These are phyloP conservation scores for Ernsta delagoae DNA, from an alignment of 2,888 invertebrate genomes.

Conservation along the genomic window DNA sequence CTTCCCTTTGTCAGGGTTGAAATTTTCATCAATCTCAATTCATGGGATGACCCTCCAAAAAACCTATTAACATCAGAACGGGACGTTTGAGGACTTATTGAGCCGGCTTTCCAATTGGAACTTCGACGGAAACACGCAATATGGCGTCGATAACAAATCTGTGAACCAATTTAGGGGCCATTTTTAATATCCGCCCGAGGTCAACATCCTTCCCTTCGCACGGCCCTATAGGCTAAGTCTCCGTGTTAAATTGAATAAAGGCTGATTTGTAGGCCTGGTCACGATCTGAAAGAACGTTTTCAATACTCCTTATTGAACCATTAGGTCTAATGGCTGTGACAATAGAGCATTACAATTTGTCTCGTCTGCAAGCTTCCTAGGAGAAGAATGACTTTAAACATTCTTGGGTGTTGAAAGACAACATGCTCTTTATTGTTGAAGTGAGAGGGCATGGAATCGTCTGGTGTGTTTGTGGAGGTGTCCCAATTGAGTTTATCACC, in stretches of 20 bases:
- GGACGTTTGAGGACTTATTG: conserved; percentile 55
- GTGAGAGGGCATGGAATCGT: conserved; percentile 57
- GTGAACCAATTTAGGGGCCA: conserved; percentile 72
- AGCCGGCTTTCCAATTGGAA: conserved; percentile 49
- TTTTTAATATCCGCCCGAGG: conserved; percentile 78
- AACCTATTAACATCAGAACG: conserved; percentile 63
- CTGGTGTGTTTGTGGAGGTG: conserved; percentile 48
- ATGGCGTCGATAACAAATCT: conserved; percentile 68
- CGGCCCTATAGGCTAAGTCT: conserved; percentile 56
- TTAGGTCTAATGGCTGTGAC: conserved; percentile 78
- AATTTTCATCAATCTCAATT: conserved; percentile 59
- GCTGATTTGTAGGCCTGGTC: conserved; percentile 67
- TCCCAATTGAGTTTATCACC: conserved; percentile 79
- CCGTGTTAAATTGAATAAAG: conserved; percentile 71
- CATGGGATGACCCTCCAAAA: conserved; percentile 54
- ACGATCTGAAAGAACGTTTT: conserved; percentile 70
- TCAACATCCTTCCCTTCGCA: conserved; percentile 73
- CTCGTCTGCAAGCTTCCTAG: conserved; percentile 55
- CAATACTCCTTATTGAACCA: conserved; percentile 79
- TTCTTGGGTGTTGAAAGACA: conserved; percentile 48
- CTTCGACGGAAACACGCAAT: conserved; percentile 66
- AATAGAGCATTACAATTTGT: conserved; percentile 82
- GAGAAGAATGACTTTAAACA: conserved; percentile 48
- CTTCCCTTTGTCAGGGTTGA: conserved; percentile 51
- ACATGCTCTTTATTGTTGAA: conserved; percentile 58